Conservation (phyloP, 2,888 invertebrate species). For the Drosophila suboccidentalis region DNA sequence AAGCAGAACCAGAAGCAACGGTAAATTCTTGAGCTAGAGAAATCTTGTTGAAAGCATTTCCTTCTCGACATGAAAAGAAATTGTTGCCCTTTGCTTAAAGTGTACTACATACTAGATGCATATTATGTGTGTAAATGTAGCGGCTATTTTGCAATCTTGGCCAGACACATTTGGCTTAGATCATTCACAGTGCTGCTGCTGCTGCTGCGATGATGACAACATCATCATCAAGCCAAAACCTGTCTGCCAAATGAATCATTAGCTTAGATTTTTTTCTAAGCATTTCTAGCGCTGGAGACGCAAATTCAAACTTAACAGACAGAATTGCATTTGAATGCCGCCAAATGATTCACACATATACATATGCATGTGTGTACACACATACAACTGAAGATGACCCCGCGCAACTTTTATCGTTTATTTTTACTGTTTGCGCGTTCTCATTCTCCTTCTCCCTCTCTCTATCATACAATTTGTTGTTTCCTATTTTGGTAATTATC, state of each 20-base stretch:
- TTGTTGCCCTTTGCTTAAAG: slow-evolving; percentile 47
- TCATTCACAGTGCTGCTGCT: slow-evolving; percentile 46
- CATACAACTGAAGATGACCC: slow-evolving; percentile 34
- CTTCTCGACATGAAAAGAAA: slow-evolving; percentile 67
- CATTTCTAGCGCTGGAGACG: slow-evolving; percentile 10
- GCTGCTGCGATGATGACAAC: slow-evolving; percentile 45
- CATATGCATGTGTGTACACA: background rate
- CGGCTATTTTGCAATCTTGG: slow-evolving; percentile 47
- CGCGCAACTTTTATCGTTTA: slow-evolving; percentile 39
- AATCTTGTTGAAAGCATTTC: slow-evolving; percentile 80
- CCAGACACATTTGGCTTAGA: slow-evolving; percentile 39
- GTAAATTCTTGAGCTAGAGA: slow-evolving; percentile 74
- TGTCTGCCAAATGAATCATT: slow-evolving; percentile 54
- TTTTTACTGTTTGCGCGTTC: slow-evolving; percentile 7
- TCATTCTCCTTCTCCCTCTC: slow-evolving; percentile 6
- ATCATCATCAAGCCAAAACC: slow-evolving; percentile 37
- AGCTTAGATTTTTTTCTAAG: slow-evolving; percentile 27
- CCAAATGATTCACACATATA: slow-evolving; percentile 41
- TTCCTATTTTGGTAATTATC: slow-evolving; percentile 75
- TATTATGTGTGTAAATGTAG: slow-evolving; percentile 4
- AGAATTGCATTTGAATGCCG: slow-evolving; percentile 49
- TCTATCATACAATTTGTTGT: slow-evolving; percentile 17
- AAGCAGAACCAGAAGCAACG: slow-evolving; percentile 54
- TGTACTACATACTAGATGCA: background rate
- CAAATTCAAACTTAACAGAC: slow-evolving; percentile 50